Percentiles rank a stretch among this genome's conserved stretches.
These are phyloP conservation scores for Pterophyllum scalare DNA, from an alignment of 2,113 vertebrate species.

Conservation along the genomic window DNA sequence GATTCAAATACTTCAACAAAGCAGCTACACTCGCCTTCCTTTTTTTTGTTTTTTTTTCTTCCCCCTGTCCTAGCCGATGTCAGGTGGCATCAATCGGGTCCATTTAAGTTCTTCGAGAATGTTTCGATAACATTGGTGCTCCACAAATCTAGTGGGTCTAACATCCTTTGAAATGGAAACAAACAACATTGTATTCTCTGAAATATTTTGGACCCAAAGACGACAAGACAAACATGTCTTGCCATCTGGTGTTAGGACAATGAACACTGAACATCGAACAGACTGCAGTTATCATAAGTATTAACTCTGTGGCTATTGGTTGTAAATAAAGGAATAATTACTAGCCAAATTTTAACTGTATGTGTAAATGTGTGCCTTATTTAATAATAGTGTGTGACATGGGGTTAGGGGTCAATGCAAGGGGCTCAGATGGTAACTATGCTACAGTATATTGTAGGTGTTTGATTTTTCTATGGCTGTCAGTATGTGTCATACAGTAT, in stretches of 20 bases:
- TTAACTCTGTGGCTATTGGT: constrained; percentile 81
- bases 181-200: constrained; percentile 1
- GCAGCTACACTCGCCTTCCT: constrained; percentile 49
- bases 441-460: constrained; percentile 73
- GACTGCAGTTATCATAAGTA: constrained; percentile 74
- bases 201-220: constrained; percentile 56
- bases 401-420: constrained; percentile 65
- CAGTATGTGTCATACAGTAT: constrained; percentile 71
- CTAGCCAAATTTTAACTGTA: constrained; percentile 86
- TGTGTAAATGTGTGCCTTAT: constrained; percentile 91
- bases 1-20: constrained; percentile 42
- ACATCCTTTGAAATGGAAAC: constrained; percentile 30
- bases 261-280: constrained; percentile 54
- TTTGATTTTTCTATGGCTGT: constrained; percentile 77
- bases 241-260: constrained; percentile 23
- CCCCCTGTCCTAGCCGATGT: constrained; percentile 41
- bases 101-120: constrained; percentile 38
- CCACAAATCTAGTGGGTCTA: constrained; percentile 27
- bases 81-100: constrained; percentile 35
- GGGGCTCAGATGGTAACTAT: constrained; percentile 64
- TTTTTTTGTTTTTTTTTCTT: constrained; percentile 42
- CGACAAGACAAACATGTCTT: constrained; percentile 33
- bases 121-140: constrained; percentile 66
- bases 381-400: constrained; percentile 83
- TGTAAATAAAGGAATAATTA: constrained; percentile 88